A percentile compares a stretch with the other conserved stretches of the same genome.
Conservation (phyloP, 2,888 invertebrate species). For the Sepioteuthis lessoniana region DNA sequence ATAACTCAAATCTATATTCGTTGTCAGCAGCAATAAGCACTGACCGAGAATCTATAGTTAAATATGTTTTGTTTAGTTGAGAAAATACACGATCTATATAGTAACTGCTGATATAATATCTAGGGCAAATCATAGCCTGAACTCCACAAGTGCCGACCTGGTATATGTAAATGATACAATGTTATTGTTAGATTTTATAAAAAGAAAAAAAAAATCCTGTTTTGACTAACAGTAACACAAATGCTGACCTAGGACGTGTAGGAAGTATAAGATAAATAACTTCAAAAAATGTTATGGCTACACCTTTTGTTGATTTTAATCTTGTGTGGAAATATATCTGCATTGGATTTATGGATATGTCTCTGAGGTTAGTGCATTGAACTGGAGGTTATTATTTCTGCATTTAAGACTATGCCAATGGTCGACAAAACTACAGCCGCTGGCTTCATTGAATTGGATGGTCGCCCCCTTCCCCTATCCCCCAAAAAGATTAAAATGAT, state of each 20-base stretch:
- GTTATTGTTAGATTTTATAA: background rate
- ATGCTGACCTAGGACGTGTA: background rate
- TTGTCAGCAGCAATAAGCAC: background rate
- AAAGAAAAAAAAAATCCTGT: background rate
- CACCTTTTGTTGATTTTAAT: background rate
- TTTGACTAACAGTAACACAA: conserved; percentile 33
- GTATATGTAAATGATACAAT: background rate
- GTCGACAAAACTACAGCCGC: too few species aligned
- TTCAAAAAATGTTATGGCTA: background rate
- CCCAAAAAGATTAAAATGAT: too few species aligned
- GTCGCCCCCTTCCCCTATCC: too few species aligned
- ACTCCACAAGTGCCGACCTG: background rate
- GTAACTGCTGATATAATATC: background rate
- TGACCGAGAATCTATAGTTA: too few species aligned
- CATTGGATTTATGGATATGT: background rate
- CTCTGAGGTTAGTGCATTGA: background rate
- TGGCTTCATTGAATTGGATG: too few species aligned
- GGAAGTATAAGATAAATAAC: background rate
- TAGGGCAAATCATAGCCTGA: background rate
- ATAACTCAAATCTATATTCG: background rate
- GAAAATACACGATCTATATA: background rate
- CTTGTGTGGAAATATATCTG: background rate
- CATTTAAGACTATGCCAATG: too few species aligned
- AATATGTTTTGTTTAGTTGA: too few species aligned
- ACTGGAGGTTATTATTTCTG: background rate